These are phyloP conservation scores for Scytalopus superciliaris DNA, from an alignment of 2,113 vertebrate genomes.

Conservation along the genomic window DNA sequence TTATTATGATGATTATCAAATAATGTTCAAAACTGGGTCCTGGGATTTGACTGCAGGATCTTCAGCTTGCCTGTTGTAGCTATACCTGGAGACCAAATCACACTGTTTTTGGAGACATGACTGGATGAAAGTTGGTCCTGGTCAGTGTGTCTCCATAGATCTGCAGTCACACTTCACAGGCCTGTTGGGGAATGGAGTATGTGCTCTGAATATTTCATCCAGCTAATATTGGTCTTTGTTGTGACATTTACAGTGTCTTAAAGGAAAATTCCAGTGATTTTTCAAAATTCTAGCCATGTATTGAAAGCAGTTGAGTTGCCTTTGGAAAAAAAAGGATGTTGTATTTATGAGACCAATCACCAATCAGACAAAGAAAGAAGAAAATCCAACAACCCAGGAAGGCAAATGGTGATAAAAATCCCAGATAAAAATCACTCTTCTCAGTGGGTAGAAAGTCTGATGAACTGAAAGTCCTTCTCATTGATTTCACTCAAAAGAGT, in stretches of 20 bases:
- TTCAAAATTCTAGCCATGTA: background rate
- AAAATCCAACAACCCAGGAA: background rate
- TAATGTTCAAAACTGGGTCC: background rate
- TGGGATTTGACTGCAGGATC: background rate
- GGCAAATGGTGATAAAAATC: conserved; percentile 1
- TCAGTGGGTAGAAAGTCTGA: background rate
- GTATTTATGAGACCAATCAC: background rate
- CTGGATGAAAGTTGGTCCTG: background rate
- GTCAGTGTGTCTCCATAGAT: background rate
- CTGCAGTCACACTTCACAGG: background rate
- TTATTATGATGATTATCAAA: background rate
- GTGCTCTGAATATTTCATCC: background rate
- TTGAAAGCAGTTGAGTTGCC: background rate
- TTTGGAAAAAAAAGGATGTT: background rate
- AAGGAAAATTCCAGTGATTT: background rate
- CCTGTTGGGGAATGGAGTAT: background rate
- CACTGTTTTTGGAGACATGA: background rate
- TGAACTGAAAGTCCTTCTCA: conserved; percentile 37
- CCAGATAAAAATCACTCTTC: conserved; percentile 14
- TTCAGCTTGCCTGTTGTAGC: background rate
- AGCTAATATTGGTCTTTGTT: background rate
- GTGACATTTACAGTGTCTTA: background rate
- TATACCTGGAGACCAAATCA: background rate
- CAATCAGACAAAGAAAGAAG: background rate
- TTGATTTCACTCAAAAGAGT: conserved; percentile 40